A percentile compares a stretch with the other conserved stretches of the same genome.
Evolutionary conservation across 1,140 invertebrate genomes (phyloP).

Genomic region (Drosophila hydei): DNA sequence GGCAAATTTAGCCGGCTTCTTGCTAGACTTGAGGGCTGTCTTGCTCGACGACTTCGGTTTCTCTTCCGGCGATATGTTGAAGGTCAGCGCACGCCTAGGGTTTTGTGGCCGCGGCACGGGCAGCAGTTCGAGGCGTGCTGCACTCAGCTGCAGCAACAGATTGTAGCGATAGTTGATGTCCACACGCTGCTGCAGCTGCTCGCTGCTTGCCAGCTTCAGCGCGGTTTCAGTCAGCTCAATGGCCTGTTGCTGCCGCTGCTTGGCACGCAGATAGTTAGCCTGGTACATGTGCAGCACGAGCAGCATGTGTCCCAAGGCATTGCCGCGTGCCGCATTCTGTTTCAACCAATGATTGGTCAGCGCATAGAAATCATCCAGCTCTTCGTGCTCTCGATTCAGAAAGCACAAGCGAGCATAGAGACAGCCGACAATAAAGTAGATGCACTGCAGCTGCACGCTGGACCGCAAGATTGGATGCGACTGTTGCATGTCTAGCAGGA

Average conservation of each 20-base stretch:
- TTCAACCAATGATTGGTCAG: constrained; percentile 47
- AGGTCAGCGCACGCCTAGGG: constrained; percentile 42
- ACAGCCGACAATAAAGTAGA: constrained; percentile 59
- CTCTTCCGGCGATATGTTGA: constrained; percentile 52
- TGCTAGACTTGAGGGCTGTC: constrained; percentile 2
- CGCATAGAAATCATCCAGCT: constrained; percentile 67
- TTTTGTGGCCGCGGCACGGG: constrained; percentile 4
- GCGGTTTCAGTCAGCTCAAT: constrained; percentile 36
- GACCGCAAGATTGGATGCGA: constrained; percentile 6
- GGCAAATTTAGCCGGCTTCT: constrained; percentile 27
- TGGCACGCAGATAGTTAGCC: constrained; percentile 53
- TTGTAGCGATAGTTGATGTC: constrained; percentile 62
- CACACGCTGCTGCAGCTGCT: constrained; percentile 2
- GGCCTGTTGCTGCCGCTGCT: constrained; percentile 28
- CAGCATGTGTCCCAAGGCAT: constrained; percentile 37
- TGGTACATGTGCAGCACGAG: constrained; percentile 45
- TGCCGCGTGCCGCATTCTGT: constrained; percentile 1
- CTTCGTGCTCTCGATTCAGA: constrained; percentile 52
- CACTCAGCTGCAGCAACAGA: constrained; percentile 50
- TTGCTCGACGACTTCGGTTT: background rate
- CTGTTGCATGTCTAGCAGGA: constrained; percentile 7
- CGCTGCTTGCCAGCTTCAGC: constrained; percentile 10
- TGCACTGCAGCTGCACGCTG: constrained; percentile 49
- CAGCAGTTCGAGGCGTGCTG: constrained; percentile 34
- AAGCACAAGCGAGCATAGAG: constrained; percentile 68